Conservation (phyloP, 1,140 invertebrate genomes). For the Phthorimaea operculella region DNA sequence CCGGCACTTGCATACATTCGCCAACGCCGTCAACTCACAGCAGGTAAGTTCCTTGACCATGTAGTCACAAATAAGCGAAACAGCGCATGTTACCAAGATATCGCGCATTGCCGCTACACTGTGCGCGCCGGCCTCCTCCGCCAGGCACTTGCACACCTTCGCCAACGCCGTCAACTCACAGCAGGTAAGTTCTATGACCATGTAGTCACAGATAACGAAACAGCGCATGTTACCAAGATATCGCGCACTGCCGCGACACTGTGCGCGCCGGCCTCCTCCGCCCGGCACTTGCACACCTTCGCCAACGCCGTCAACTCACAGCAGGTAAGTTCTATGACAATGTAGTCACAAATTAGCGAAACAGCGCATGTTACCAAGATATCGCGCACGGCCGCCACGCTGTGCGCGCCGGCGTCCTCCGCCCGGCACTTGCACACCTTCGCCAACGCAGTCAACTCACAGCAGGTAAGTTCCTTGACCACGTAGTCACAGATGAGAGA, state of each 20-base stretch:
- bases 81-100: slow-evolving; percentile 42
- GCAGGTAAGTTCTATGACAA: slow-evolving; percentile 59
- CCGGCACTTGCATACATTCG: slow-evolving; percentile 64
- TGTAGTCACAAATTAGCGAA: too few species aligned
- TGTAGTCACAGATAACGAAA: too few species aligned
- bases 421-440: slow-evolving; percentile 66
- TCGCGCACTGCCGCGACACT: slow-evolving; percentile 61
- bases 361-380: slow-evolving; percentile 44
- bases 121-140: slow-evolving; percentile 63
- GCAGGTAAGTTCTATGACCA: slow-evolving; percentile 59
- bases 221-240: slow-evolving; percentile 42
- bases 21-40: slow-evolving; percentile 68
- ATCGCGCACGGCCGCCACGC: slow-evolving; percentile 57
- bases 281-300: slow-evolving; percentile 64
- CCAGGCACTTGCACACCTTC: slow-evolving; percentile 64
- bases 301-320: slow-evolving; percentile 69
- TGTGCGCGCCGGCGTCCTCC: slow-evolving; percentile 64
- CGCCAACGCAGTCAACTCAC: slow-evolving; percentile 67
- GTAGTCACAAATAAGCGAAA: too few species aligned
- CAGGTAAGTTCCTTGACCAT: slow-evolving; percentile 57
- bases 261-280: slow-evolving; percentile 63
- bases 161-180: slow-evolving; percentile 69
- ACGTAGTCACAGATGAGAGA: too few species aligned
- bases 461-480: slow-evolving; percentile 64
- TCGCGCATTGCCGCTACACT: slow-evolving; percentile 61